Percentiles rank a stretch among this genome's conserved stretches.
These are phyloP conservation scores for Tetramorium parvispinum DNA, from an alignment of 1,140 invertebrate genomes.

Conservation along the genomic window DNA sequence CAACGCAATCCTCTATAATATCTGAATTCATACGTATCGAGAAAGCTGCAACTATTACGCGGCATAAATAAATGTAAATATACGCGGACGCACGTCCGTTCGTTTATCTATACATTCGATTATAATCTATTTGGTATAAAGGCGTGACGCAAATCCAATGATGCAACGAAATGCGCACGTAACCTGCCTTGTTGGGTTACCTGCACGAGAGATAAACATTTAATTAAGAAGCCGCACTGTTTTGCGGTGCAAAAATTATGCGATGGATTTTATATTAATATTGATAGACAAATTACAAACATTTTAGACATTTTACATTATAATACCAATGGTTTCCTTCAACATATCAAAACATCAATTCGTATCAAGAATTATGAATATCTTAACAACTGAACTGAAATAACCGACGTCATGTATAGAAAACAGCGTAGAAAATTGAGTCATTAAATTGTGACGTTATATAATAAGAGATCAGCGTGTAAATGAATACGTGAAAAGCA, in stretches of 20 bases:
- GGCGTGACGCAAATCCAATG: conserved; percentile 23
- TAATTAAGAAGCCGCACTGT: not conserved
- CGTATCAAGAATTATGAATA: not conserved
- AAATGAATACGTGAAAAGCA: not conserved
- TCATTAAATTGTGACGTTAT: not conserved
- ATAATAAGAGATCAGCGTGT: not conserved
- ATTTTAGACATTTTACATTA: not conserved
- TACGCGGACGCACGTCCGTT: not conserved
- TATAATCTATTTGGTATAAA: conserved; percentile 23
- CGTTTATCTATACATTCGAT: conserved; percentile 44
- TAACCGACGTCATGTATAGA: not conserved
- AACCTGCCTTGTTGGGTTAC: not conserved
- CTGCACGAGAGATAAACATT: not conserved
- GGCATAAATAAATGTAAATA: conserved; percentile 29
- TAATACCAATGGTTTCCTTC: not conserved
- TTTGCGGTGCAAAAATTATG: not conserved
- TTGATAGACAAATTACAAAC: not conserved
- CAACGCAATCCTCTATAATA: conserved; percentile 45
- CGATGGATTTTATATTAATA: not conserved
- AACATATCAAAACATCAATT: not conserved
- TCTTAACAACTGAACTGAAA: not conserved
- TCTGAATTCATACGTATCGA: conserved; percentile 45
- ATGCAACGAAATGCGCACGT: not conserved
- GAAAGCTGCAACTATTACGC: conserved; percentile 38
- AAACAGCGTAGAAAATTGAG: not conserved